Base-by-base conservation (phyloP, 2,888 invertebrate genomes). In the Tubulanus polymorphus region DNA sequence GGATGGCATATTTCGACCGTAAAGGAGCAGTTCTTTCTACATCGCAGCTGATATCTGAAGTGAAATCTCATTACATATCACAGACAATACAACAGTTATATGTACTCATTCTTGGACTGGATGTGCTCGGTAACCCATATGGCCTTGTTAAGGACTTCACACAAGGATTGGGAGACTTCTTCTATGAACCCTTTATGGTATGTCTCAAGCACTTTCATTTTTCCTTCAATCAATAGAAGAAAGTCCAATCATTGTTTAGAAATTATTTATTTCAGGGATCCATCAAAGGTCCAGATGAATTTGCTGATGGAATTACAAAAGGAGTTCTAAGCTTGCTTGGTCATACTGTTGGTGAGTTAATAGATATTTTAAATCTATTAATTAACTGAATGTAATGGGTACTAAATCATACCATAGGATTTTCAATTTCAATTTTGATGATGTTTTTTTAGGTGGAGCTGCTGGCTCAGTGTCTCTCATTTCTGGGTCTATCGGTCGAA, bases 71-170 rank as follows among this genome's bases (percentile, higher is more conserved):
- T 75, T 87, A 88, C 71, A 83, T 83, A 69, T 84, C 85, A 27
- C 88, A 90, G 76, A 81, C 88, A 62, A 81, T 89, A 54, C 89
- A 90, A 72, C 91, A 91, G 78, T 87, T 88, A 72, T 88, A 90
- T 69, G 89, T 90, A 0, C 82, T 89, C 60, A 86, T 90, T 1
- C 80, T 90, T 20, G 90, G 89, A 0, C 80, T 89, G 32, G 88
- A 89, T 69, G 88, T 91, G 28, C 82, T 91, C 23, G 88, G 90
- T 5, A 91, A 90, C 79, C 89, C 89, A 0, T 90, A 88, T 72
- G 78, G 84, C 15, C 79, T 82, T n/a, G 81, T 85, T 10, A 83
- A 84, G 37, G 85, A 86, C 75, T 85, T 86, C 68, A 83, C 84
- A 1, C 81, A 82, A 60, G 85, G 84, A 1, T 74, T 86, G 28